phyloP scores from a whole-genome alignment of 2,888 invertebrate species.

The Clanis bilineata region DNA sequence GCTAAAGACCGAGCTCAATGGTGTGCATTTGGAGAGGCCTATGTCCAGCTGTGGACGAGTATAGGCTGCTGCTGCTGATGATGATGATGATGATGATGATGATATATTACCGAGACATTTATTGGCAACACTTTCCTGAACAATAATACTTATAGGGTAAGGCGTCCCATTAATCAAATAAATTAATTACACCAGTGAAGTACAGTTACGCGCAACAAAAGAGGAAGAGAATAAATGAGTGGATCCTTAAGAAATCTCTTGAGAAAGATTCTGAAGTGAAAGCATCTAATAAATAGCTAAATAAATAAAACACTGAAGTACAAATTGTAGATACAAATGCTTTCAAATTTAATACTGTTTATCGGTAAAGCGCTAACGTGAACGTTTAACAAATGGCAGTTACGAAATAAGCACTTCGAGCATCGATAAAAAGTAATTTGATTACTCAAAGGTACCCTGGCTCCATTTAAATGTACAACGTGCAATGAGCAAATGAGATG shows the following conservation, averaged over 20 bases:
- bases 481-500: constrained; percentile 24
- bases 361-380: not conserved
- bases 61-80: too few species aligned
- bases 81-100: too few species aligned
- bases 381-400: constrained; percentile 9
- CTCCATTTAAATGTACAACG: constrained; percentile 25
- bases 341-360: constrained; percentile 10
- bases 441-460: constrained; percentile 17
- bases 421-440: constrained; percentile 18
- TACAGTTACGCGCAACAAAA: not conserved
- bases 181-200: not conserved
- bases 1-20: too few species aligned
- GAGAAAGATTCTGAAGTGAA: not conserved
- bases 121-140: not conserved
- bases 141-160: not conserved
- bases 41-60: too few species aligned
- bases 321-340: constrained; percentile 1
- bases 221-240: not conserved
- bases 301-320: not conserved
- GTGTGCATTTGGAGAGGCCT: too few species aligned
- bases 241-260: not conserved
- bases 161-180: not conserved
- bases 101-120: too few species aligned
- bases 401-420: constrained; percentile 17
- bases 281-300: not conserved